Evolutionary conservation across 2,888 invertebrate genomes (phyloP), one percentile per base, ranked within the genome.

Genomic region (Brachypterus glaber): DNA sequence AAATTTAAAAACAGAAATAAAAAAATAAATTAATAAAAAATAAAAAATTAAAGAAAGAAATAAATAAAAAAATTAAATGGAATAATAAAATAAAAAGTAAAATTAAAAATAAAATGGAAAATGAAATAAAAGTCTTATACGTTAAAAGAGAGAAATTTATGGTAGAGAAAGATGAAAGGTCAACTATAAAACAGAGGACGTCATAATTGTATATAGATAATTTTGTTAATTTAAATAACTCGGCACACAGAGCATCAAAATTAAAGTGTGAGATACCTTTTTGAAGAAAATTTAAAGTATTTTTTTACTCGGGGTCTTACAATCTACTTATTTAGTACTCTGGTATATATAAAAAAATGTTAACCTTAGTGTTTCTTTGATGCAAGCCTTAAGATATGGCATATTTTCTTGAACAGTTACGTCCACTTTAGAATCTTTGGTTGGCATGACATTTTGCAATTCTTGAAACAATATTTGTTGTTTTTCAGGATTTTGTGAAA

Each of bases 361-460:
- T 57, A 58, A 80, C 81, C 84, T 72, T 51, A 84, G 63, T 1
- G 83, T 76, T 66, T 86, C 85, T 60, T 83, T 85, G 45, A 86
- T 76, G 56, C 83, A 85, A 14, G 84, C 83, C 51, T 76, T 75
- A 39, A 86, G 68, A 62, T 79, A 86, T 17, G 77, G 77, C 56
- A 83, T 67, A 48, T 70, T 72, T 47, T 79, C 77, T 52, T 82
- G 70, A 48, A 72, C 73, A 46, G 69, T 68, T 48, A 73, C 70
- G 48, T 72, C 74, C 47, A 83, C 66, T 45, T 66, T 68, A 2
- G 70, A 63, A 57, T 73, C 70, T 17, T 60, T 60, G 41, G 55
- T 59, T 7, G 79, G 76, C 44, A 82, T 64, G 41, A 74, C 64
- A 17, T 56, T 57, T 46, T 71, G 68, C 18, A 83, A 60, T 64